Evolutionary conservation across 2,113 vertebrate species (phyloP).

Genomic region (Pyxicephalus adspersus): DNA sequence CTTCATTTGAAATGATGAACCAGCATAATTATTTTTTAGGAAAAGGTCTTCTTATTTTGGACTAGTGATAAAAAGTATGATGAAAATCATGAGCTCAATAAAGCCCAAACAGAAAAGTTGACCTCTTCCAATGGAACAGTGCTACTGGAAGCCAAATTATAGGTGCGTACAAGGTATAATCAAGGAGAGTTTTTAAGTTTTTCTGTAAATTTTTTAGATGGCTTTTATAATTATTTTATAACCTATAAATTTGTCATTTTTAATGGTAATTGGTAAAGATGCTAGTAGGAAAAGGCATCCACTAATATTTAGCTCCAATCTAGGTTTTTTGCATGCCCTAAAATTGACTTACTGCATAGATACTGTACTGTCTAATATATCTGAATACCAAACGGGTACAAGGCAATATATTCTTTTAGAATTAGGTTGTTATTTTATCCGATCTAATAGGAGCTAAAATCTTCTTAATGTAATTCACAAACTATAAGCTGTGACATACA

Average conservation of each 20-base stretch:
- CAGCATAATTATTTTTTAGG: constrained; percentile 81
- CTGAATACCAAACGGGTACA: neutral
- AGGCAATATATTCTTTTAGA: no score
- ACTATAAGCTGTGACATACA: no score
- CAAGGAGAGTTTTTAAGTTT: neutral
- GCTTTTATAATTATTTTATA: neutral
- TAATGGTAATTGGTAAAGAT: neutral
- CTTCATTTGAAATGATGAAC: constrained; percentile 32
- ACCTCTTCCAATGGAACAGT: constrained; percentile 65
- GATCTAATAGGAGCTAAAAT: no score
- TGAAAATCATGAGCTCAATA: constrained; percentile 68
- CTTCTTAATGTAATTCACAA: no score
- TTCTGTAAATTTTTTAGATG: neutral
- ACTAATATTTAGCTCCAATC: constrained; percentile 16
- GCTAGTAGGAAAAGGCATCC: neutral
- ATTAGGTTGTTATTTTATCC: no score
- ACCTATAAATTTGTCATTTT: neutral
- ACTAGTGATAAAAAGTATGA: constrained; percentile 77
- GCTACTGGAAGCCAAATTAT: constrained; percentile 70
- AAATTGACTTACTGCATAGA: neutral
- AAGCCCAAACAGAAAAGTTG: constrained; percentile 68
- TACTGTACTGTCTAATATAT: neutral
- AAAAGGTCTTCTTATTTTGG: constrained; percentile 77
- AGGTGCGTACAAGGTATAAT: constrained; percentile 74
- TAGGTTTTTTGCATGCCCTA: constrained; percentile 3